Conservation (phyloP, 2,113 vertebrate genomes). For the Lanius ludovicianus region DNA sequence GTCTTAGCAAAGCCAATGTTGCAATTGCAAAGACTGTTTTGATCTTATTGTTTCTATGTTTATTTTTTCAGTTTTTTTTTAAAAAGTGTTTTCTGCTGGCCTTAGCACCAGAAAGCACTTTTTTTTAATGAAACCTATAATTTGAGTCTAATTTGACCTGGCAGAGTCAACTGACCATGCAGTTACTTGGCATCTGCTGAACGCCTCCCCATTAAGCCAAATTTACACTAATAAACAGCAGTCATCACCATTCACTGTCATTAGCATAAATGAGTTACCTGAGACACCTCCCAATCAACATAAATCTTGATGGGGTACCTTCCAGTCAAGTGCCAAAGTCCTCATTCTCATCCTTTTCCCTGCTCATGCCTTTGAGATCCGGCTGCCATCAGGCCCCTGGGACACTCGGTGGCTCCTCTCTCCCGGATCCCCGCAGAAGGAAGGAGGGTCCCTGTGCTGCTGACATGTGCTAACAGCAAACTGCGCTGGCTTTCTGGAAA, state of each 20-base stretch:
- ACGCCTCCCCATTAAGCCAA: constrained; percentile 47
- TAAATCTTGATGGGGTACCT: neutral
- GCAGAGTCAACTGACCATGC: constrained; percentile 67
- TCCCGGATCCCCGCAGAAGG: rapidly evolving
- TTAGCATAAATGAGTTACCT: constrained; percentile 31
- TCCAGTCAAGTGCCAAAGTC: neutral
- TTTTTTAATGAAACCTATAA: neutral
- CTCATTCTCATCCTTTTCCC: neutral
- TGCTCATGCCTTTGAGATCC: neutral
- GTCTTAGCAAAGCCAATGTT: neutral
- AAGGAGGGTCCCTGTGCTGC: neutral
- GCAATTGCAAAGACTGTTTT: neutral
- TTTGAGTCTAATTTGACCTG: constrained; percentile 66
- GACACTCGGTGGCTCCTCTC: rapidly evolving
- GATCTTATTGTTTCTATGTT: neutral
- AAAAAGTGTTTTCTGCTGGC: neutral
- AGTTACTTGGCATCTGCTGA: constrained; percentile 58
- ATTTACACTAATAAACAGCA: constrained; percentile 54
- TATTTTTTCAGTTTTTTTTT: neutral
- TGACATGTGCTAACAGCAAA: neutral
- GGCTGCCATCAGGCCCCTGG: rapidly evolving
- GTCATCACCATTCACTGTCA: constrained; percentile 48
- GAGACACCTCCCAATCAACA: constrained; percentile 15
- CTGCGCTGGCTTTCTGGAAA: neutral
- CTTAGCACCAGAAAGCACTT: neutral